Evolutionary conservation across 2,797 vertebrate genomes (phyloP), one percentile per base, ranked within the genome.

Genomic region (Anguilla obscura): DNA sequence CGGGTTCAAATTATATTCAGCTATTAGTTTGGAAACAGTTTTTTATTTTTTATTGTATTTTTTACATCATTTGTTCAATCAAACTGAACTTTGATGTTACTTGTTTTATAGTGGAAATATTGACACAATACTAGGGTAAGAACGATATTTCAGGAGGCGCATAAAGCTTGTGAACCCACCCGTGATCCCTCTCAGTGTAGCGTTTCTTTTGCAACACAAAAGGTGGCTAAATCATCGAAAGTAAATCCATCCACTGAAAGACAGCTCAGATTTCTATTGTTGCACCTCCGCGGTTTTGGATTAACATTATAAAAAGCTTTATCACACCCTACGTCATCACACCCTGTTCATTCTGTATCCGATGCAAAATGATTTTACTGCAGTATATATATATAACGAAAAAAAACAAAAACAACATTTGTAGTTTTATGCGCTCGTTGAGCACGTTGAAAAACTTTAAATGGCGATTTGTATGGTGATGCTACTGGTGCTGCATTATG

Each of bases 221-320:
- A 63, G 84, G 27, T 85, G 56, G 56, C 56, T 85, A 63, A 85
- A 85, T 85, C 56, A 85, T 85, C 58, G 58, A 54, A 60, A 86
- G 74, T 82, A 86, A 56, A 86, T 83, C 66, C 74, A 54, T 30
- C 36, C 79, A 86, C n/a, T 69, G 36, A 56, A 56, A 82, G 40
- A 33, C 66, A 63, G 52, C n/a, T 89, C 85, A 58, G 60, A 30
- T 84, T 84, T 89, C 85, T 84, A 69, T 89, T 89, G 74, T 71
- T 69, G 60, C 88, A 66, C 85, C 85, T 86, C 74, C 63, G 30
- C 54, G 33, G 45, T 84, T 71, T 71, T 45, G 79, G 88, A 85
- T 88, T 88, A 85, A 69, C 87, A 88, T 88, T 74, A 83, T 45
- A 58, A 85, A 85, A 76, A 85, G 87, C 63, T 76, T 21, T 79